Evolutionary conservation across 2,113 vertebrate genomes (phyloP).

Genomic region (Ophthalmolycus amberensis): DNA sequence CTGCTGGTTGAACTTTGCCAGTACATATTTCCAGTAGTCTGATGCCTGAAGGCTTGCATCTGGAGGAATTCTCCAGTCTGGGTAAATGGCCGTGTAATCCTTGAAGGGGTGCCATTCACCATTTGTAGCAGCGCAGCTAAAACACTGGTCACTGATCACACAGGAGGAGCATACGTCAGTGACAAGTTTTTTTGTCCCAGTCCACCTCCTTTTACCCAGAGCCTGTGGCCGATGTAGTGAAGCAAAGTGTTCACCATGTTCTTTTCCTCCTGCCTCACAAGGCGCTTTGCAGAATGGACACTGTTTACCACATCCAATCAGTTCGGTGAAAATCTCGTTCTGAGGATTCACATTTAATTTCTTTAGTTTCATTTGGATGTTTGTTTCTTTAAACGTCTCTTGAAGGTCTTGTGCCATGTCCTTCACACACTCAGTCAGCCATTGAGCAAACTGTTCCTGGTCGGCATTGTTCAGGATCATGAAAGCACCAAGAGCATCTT

Average conservation of each 20-base stretch:
- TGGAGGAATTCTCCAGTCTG: conserved; percentile 78
- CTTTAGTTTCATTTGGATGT: conserved; percentile 15
- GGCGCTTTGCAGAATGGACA: conserved; percentile 80
- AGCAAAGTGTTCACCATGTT: conserved; percentile 66
- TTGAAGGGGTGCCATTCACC: conserved; percentile 10
- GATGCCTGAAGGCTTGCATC: conserved; percentile 74
- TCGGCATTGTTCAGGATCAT: conserved; percentile 59
- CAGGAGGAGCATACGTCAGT: conserved; percentile 45
- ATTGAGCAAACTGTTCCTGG: conserved; percentile 61
- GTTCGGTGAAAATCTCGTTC: conserved; percentile 62
- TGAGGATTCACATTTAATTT: conserved; percentile 64
- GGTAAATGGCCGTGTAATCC: conserved; percentile 56
- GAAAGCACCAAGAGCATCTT: conserved; percentile 62
- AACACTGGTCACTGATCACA: fast-evolving
- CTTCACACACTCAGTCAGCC: conserved; percentile 38
- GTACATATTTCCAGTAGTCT: conserved; percentile 82
- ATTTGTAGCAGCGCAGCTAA: conserved; percentile 6
- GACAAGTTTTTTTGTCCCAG: fast-evolving
- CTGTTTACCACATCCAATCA: conserved; percentile 82
- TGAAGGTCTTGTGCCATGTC: conserved; percentile 48
- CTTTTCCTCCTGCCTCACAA: conserved; percentile 75
- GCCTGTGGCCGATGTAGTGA: conserved; percentile 67
- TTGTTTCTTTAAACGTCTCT: not conserved
- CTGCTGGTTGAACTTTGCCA: conserved; percentile 55
- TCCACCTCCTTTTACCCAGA: not conserved